Percentiles rank a stretch among this genome's conserved stretches.
These are phyloP conservation scores for Amiota communis DNA, from an alignment of 2,888 invertebrate genomes.

Conservation along the genomic window DNA sequence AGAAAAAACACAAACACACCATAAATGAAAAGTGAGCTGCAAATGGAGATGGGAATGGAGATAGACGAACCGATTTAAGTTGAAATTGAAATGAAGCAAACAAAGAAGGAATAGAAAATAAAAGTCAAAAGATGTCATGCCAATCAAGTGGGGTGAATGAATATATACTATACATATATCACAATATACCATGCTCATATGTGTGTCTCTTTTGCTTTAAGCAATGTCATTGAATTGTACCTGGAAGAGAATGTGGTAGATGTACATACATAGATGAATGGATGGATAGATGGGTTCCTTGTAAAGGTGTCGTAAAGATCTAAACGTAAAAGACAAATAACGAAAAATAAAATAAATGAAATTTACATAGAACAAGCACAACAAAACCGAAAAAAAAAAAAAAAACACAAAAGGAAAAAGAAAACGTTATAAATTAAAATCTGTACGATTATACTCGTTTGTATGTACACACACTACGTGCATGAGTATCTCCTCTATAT, in stretches of 20 bases:
- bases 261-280: no score
- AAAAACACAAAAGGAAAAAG: slow-evolving; percentile 20
- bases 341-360: no score
- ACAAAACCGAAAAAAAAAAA: no score
- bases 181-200: neutral
- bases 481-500: no score
- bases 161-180: neutral
- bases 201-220: neutral
- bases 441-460: no score
- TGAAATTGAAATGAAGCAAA: slow-evolving; percentile 53
- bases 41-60: neutral
- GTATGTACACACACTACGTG: no score
- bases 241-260: no score
- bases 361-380: no score
- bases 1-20: slow-evolving; percentile 14
- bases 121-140: slow-evolving; percentile 6
- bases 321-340: no score
- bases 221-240: no score
- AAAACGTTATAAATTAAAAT: slow-evolving; percentile 44
- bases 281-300: no score
- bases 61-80: slow-evolving; percentile 44
- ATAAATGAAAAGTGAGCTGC: slow-evolving; percentile 3
- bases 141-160: neutral
- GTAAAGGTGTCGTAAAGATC: no score
- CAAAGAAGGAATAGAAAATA: slow-evolving; percentile 15